Base-by-base conservation (phyloP, 2,888 invertebrate species). In the Drosophila subsilvestris region DNA sequence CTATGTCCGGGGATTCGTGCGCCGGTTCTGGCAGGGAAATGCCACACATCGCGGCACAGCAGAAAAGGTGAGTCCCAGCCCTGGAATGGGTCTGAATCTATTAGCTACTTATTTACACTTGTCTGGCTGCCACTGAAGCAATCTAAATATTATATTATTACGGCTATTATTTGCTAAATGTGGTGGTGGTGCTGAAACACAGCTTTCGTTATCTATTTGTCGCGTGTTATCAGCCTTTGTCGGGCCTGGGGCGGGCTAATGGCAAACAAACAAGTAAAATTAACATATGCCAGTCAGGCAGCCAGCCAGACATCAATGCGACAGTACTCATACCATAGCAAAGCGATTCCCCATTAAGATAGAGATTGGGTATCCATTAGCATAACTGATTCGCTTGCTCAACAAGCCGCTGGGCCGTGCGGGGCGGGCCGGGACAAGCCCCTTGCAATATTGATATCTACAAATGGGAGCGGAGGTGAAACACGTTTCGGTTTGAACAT, bases 11-110 rank as follows among this genome's bases (percentile, higher is more conserved):
- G 98, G 97, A 2, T 98, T 95, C 91, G 94, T 94, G 10, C 93
- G 98, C 80, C 94, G 96, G 90, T 98, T 98, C 92, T 99, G 98
- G 98, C 98, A 99, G 92, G 97, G 97, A 48, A 97, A 96, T 90
- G 94, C 95, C 0, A 95, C 96, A 8, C 97, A 97, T 90, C 94
- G 97, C 54, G 97, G 97, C 22, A 96, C 96, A 0, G 93, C 93
- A 56, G 92, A 94, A 32, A 95, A 95, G 94, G 97, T 97, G 92
- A 80, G 89, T 84, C 22, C 50, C 48, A 44, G 18, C 51, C 63
- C 45, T 53, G n/a, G 18, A 18, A 18, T 14, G 25, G 18, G 12
- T 18, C 32, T 14, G 59, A 32, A 18, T 45, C 22, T 50, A 20
- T 20, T 37, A 37, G 37, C n/a, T 54, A 10, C 1, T 44, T 20